Base-by-base conservation (phyloP, 2,888 invertebrate genomes). In the Diabrotica balteata region DNA sequence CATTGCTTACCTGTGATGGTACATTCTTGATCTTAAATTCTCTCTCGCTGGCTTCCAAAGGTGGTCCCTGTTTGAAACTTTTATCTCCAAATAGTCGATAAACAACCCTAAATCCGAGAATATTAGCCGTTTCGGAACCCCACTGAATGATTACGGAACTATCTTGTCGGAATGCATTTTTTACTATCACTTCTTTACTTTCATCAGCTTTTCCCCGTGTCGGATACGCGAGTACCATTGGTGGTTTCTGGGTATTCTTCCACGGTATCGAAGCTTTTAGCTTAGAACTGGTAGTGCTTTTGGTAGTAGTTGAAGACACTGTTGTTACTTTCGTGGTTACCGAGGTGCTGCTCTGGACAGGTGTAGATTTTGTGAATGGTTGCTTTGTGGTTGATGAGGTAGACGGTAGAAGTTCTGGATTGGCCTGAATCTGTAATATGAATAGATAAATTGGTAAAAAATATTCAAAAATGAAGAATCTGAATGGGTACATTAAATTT, bases 1-100 rank as follows among this genome's bases (percentile, higher is more conserved):
- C 5, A 0, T 32, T 32, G 32, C 63, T 85, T 84, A 93, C 93
- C 89, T 93, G 94, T 8, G 93, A 90, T 54, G 96, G 96, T 69
- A 96, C 94, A 80, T 95, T 96, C 85, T 95, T 95, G 69, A 96
- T 95, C 85, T 94, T 95, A 80, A 96, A 96, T 84, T 96, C 95
- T 77, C 95, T 86, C 84, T 95, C 95, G 79, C 93, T 94, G 22
- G 94, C 91, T 84, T 95, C 95, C 67, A 96, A 84, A 1, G 95
- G 94, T 11, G 95, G 95, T 7, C 95, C 95, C 82, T 94, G 93
- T 78, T 95, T 95, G 84, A 96, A 96, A 75, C 89, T 92, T 80
- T 93, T 92, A 78, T 95, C 95, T 6, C 96, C 96, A 79, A 96
- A 96, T 52, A 96, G 86, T 64, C 96, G 86, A 82, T 96, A 96